phyloP scores from a whole-genome alignment of 1,140 invertebrate species.

The Orussus abietinus region DNA sequence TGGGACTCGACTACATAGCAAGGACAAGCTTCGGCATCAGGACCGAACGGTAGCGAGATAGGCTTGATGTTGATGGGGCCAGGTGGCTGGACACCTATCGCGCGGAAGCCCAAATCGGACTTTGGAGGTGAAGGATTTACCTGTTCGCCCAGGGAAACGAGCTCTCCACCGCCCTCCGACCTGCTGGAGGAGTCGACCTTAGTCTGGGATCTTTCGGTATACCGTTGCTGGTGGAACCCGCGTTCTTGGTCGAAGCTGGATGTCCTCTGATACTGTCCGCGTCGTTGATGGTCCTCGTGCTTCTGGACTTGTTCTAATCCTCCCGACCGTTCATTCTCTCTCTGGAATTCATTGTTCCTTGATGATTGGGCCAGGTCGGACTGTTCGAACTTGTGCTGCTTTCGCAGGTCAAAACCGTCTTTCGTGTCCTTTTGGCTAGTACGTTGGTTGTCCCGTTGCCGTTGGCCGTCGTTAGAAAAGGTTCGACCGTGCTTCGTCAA shows the following conservation, averaged over 20 bases:
- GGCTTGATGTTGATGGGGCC: constrained; percentile 27
- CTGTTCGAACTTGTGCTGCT: neutral
- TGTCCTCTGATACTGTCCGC: neutral
- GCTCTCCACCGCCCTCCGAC: too few relatives aligned
- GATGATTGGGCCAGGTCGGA: too few relatives aligned
- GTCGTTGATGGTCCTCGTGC: constrained; percentile 6
- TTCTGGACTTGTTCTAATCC: constrained; percentile 5
- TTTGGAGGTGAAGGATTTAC: constrained; percentile 20
- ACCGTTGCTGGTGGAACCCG: constrained; percentile 7
- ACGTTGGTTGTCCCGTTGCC: too few relatives aligned
- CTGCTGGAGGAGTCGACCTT: too few relatives aligned
- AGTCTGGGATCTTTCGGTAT: neutral
- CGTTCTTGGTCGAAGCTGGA: neutral
- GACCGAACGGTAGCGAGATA: constrained; percentile 32
- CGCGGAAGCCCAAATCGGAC: constrained; percentile 17
- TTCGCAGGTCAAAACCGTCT: too few relatives aligned
- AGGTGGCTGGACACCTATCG: constrained; percentile 34
- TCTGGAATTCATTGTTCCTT: too few relatives aligned
- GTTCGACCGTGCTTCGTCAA: too few relatives aligned
- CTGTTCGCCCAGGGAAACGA: too few relatives aligned
- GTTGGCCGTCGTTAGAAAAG: too few relatives aligned
- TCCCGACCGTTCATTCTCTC: too few relatives aligned
- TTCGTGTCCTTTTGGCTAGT: too few relatives aligned
- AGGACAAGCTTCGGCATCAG: constrained; percentile 36
- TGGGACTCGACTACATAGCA: constrained; percentile 36